Evolutionary conservation across 1,140 invertebrate species (phyloP), one percentile per base, ranked within the genome.

Genomic region (Lycorma delicatula): DNA sequence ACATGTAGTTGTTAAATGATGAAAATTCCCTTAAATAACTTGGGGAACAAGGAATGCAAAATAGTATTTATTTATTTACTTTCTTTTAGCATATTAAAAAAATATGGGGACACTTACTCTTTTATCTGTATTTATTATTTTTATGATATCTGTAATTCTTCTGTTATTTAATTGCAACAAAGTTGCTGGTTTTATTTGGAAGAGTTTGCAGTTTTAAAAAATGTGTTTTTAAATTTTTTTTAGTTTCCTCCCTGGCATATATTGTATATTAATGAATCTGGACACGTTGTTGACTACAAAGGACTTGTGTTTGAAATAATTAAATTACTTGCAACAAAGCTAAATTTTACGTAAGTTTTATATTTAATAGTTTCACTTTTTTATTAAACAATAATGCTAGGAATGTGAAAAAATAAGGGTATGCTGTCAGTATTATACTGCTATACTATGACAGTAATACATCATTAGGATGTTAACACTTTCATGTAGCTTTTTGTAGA

Each of bases 241-340:
- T 70, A 92, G 89, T 89, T 86, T 76, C 89, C 89, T 1, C 89
- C 89, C 0, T 93, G 89, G 89, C 86, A 89, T 66, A 83, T 86
- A 9, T 68, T 89, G 1, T 73, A 74, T 36, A 65, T 67, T 4
- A 80, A 83, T 56, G 72, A 75, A 16, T 72, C 74, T 2, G 83
- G 82, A 0, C 64, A 74, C 0, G 71, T 81, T 1, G 68, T 74
- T 0, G 73, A 79, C 11, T 82, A 81, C 62, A 72, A 73, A 4
- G 89, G 89, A 22, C 72, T 92, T 23, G 76, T 89, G 16, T 89
- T 92, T 69, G 86, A 93, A 68, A 82, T 93, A 28, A 60, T 94
- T 0, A 78, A 84, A 60, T 81, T 91, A 63, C 69, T 94, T n/a
- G 78, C 84, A 0, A 75, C 75, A 7, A 84, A 80, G 61, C 74